A percentile compares a stretch with the other conserved stretches of the same genome.
phyloP scores from a whole-genome alignment of 2,888 invertebrate species.

The Agrenia bidenticulata region DNA sequence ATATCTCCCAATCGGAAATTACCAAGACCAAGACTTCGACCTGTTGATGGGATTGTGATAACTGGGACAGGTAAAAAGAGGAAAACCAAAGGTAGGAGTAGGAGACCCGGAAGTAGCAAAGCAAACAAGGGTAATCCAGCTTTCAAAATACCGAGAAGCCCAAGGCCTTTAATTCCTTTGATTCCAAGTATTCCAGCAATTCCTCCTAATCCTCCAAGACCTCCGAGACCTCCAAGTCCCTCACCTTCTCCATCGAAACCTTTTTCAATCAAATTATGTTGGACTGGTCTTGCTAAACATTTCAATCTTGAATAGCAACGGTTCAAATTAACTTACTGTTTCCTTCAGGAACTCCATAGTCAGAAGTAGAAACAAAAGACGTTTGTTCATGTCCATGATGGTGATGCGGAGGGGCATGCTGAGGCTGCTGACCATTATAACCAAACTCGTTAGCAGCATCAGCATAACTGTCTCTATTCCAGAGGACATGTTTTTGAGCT shows the following conservation, averaged over 20 bases:
- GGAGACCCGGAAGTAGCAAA: constrained; percentile 38
- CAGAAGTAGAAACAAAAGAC: constrained; percentile 17
- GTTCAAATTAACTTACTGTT: constrained; percentile 9
- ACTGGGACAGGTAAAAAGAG: constrained; percentile 49
- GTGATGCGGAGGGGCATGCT: constrained; percentile 18
- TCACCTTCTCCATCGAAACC: constrained; percentile 34
- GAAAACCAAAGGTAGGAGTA: constrained; percentile 44
- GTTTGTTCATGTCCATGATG: constrained; percentile 11
- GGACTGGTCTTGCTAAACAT: constrained; percentile 15
- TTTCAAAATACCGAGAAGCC: constrained; percentile 42
- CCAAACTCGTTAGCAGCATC: constrained; percentile 49
- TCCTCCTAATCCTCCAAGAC: constrained; percentile 39
- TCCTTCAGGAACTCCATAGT: constrained; percentile 17
- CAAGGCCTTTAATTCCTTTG: constrained; percentile 47
- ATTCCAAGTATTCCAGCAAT: constrained; percentile 44
- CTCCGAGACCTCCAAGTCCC: constrained; percentile 38
- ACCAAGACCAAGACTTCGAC: constrained; percentile 7
- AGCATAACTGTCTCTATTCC: constrained; percentile 48
- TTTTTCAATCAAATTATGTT: constrained; percentile 4
- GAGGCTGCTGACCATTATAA: constrained; percentile 31
- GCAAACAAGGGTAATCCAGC: constrained; percentile 41
- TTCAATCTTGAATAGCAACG: background rate
- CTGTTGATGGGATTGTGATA: constrained; percentile 35
- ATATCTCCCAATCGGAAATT: constrained; percentile 25
- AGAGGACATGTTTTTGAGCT: constrained; percentile 24